Evolutionary conservation across 2,113 vertebrate genomes (phyloP).

Genomic region (Panthera tigris): DNA sequence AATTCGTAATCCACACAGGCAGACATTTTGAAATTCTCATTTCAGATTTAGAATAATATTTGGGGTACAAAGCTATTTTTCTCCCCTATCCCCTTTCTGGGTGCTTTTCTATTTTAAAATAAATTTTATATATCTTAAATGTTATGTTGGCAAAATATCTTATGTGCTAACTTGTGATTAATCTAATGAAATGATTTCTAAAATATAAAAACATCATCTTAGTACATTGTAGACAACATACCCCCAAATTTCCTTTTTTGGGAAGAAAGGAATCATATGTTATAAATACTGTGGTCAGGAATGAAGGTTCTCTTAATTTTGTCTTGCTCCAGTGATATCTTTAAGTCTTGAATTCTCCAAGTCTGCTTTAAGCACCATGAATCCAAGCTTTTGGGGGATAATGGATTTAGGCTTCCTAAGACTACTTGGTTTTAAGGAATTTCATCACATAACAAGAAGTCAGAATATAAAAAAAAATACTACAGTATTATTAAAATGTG

Average conservation of each 20-base stretch:
- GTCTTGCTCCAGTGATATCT: background rate
- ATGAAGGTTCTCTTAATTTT: background rate
- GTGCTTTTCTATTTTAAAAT: conserved; percentile 18
- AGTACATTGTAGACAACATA: background rate
- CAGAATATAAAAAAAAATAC: background rate
- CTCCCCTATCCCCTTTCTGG: background rate
- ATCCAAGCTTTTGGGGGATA: background rate
- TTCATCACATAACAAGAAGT: background rate
- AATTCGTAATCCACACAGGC: background rate
- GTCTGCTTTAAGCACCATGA: background rate
- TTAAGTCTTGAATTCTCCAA: conserved; percentile 2
- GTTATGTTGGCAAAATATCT: background rate
- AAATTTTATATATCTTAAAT: conserved; percentile 31
- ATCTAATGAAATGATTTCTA: background rate
- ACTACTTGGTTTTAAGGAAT: background rate
- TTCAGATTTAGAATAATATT: conserved; percentile 2
- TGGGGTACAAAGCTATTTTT: background rate
- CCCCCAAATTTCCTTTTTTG: background rate
- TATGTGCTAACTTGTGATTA: background rate
- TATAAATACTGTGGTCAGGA: background rate
- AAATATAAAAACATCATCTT: background rate
- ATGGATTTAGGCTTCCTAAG: background rate
- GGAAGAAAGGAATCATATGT: background rate
- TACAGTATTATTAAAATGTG: background rate
- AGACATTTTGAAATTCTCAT: conserved; percentile 2